phyloP scores from a whole-genome alignment of 2,888 invertebrate genomes.

The Agapetus fuscipes region DNA sequence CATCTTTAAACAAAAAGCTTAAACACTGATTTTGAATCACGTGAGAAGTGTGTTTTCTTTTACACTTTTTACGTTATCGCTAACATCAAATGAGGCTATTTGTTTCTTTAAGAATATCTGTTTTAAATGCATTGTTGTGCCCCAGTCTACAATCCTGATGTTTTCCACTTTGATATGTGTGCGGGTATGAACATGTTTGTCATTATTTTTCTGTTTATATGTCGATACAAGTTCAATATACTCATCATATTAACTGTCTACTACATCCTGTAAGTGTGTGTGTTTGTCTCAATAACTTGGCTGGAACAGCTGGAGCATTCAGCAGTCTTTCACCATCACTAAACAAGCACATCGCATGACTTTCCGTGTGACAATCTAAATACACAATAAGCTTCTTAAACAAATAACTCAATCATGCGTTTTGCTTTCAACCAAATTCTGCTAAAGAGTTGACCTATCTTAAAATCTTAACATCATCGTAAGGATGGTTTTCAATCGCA shows the following conservation, averaged over 20 bases:
- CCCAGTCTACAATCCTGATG: conserved; percentile 54
- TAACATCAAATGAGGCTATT: conserved; percentile 7
- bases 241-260: conserved; percentile 13
- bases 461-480: too few species aligned
- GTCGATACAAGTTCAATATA: conserved; percentile 10
- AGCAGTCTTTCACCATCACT: too few species aligned
- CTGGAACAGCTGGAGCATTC: conserved; percentile 4
- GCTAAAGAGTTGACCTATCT: too few species aligned
- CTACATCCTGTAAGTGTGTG: too few species aligned
- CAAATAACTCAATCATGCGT: too few species aligned
- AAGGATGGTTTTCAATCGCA: too few species aligned
- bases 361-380: conserved; percentile 3
- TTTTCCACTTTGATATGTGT: conserved; percentile 23
- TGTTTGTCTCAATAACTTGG: conserved; percentile 13
- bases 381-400: too few species aligned
- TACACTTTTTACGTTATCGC: conserved; percentile 6
- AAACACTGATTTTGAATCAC: conserved; percentile 12
- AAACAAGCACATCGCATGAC: conserved; percentile 19
- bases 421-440: too few species aligned
- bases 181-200: conserved; percentile 21
- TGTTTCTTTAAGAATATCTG: conserved; percentile 20
- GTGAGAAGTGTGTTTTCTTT: conserved; percentile 12
- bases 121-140: conserved; percentile 68
- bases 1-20: conserved; percentile 1
- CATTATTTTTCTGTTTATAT: conserved; percentile 20